Conservation (phyloP, 1,140 invertebrate species). For the Kradibia gibbosae region DNA sequence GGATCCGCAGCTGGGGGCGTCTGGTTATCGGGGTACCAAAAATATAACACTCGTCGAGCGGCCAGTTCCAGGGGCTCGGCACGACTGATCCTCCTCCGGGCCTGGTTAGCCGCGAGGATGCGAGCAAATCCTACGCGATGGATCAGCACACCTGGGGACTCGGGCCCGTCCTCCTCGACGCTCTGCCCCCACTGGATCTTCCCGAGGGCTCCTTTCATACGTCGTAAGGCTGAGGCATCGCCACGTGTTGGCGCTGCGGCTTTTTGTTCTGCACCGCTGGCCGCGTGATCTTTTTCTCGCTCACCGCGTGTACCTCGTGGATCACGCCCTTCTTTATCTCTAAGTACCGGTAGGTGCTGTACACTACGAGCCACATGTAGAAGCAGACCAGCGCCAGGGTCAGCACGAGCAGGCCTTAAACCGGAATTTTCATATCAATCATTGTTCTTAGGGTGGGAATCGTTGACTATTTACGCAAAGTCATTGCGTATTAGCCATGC, state of each 20-base stretch:
- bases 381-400: constrained; percentile 63
- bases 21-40: not conserved
- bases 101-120: not conserved
- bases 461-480: not conserved
- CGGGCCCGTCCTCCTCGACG: no score
- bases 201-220: constrained; percentile 54
- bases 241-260: constrained; percentile 51
- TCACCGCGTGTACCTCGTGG: constrained; percentile 64
- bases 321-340: constrained; percentile 66
- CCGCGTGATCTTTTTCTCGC: constrained; percentile 51
- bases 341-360: constrained; percentile 70
- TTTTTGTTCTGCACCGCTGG: constrained; percentile 51
- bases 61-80: not conserved
- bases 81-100: not conserved
- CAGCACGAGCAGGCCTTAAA: constrained; percentile 62
- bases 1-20: not conserved
- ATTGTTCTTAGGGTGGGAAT: not conserved
- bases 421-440: not conserved
- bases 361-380: constrained; percentile 72
- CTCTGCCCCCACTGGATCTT: not conserved
- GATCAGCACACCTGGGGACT: no score
- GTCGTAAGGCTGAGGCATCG: constrained; percentile 58
- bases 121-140: not conserved
- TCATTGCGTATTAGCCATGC: no score
- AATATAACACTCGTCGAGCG: constrained; percentile 25